Evolutionary conservation across 2,888 invertebrate species (phyloP), one percentile per base, ranked within the genome.

Genomic region (Athrips mouffetella): DNA sequence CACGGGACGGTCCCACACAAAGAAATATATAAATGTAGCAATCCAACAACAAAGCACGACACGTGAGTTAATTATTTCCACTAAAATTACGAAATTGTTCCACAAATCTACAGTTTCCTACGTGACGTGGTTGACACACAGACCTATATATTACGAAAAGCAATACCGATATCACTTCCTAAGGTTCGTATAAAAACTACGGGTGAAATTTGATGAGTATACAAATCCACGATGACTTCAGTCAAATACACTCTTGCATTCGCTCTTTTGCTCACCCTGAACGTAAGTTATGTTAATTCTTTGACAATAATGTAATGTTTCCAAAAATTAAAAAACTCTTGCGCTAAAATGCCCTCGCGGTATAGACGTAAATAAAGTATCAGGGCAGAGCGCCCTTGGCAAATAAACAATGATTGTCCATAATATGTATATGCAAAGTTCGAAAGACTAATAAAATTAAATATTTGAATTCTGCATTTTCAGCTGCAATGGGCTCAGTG

Each of bases 401-500:
- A n/a, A n/a, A n/a, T n/a, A n/a, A n/a, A n/a, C n/a, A n/a, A n/a
- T n/a, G n/a, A n/a, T n/a, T n/a, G n/a, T n/a, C n/a, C n/a, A n/a
- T n/a, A n/a, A n/a, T n/a, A n/a, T n/a, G n/a, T n/a, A n/a, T n/a
- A n/a, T n/a, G n/a, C n/a, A n/a, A n/a, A n/a, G n/a, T n/a, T n/a
- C n/a, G n/a, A n/a, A n/a, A n/a, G n/a, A n/a, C n/a, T n/a, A n/a
- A 10, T 13, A 29, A 23, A 4, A 15, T 45, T 31, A 33, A 6
- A 16, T 15, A 13, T 40, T 23, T 2, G 5, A 13, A 40, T 20
- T 31, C n/a, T n/a, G 21, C 3, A 10, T 44, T 57, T 52, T 18
- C 55, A 74, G 74, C 63, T 63, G 53, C 63, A 70, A 54, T 72
- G 72, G 72, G 66, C 63, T 3, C 62, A 68, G 16, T 60, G 66